These are phyloP conservation scores for Eumeta japonica DNA, from an alignment of 1,140 invertebrate genomes.

Conservation along the genomic window DNA sequence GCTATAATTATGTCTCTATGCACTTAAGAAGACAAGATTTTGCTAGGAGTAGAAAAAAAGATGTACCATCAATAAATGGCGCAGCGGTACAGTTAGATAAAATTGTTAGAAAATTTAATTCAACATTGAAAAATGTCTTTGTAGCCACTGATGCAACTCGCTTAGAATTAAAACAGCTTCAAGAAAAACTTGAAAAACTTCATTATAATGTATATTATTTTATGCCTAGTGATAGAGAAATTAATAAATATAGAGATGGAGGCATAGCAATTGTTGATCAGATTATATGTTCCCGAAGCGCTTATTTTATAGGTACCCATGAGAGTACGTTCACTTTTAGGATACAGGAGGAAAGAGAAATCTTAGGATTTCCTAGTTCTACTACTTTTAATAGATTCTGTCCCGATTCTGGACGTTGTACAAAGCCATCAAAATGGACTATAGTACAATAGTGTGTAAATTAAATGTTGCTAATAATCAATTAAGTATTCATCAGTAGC, in stretches of 20 bases:
- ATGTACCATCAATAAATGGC: slow-evolving; percentile 70
- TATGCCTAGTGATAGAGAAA: slow-evolving; percentile 40
- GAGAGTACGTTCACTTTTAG: slow-evolving; percentile 95
- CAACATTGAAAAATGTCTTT: slow-evolving; percentile 69
- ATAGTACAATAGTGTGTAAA: slow-evolving; percentile 19
- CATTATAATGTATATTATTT: slow-evolving; percentile 9
- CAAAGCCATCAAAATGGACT: slow-evolving; percentile 38
- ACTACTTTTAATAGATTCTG: slow-evolving; percentile 92
- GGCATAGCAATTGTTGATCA: slow-evolving; percentile 94
- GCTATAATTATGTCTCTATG: slow-evolving; percentile 75
- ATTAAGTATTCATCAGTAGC: no score
- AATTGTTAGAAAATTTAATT: slow-evolving; percentile 52
- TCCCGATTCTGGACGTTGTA: slow-evolving; percentile 43
- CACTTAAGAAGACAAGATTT: slow-evolving; percentile 88
- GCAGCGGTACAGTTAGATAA: slow-evolving; percentile 71
- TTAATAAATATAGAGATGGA: slow-evolving; percentile 73
- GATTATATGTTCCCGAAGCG: slow-evolving; percentile 87
- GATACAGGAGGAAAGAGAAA: slow-evolving; percentile 96
- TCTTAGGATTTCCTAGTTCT: slow-evolving; percentile 77
- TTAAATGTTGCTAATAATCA: no score
- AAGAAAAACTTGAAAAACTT: slow-evolving; percentile 21
- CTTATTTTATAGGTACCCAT: slow-evolving; percentile 86
- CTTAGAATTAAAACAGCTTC: slow-evolving; percentile 48
- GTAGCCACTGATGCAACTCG: slow-evolving; percentile 77
- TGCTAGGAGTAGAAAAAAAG: slow-evolving; percentile 62